Conservation (phyloP, 1,140 invertebrate genomes). For the Eriocheir sinensis region DNA sequence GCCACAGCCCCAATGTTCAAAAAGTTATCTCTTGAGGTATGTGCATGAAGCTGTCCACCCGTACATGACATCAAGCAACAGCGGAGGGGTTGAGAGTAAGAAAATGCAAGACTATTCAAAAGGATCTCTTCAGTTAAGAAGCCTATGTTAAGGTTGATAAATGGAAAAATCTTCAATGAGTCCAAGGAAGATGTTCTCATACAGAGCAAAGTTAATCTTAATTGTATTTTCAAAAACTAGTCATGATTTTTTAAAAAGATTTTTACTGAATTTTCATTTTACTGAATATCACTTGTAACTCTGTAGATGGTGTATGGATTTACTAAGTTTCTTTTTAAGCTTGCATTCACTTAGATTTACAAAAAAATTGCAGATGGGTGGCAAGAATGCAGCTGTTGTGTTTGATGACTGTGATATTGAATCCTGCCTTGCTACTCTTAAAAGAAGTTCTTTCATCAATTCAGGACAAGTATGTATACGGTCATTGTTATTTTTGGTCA, state of each 20-base stretch:
- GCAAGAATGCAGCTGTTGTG: slow-evolving; percentile 85
- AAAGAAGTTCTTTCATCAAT: slow-evolving; percentile 85
- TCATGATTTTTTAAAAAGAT: too few species aligned
- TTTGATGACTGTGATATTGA: slow-evolving; percentile 84
- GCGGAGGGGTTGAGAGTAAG: not conserved
- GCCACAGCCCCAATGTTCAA: slow-evolving; percentile 83
- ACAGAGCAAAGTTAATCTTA: too few species aligned
- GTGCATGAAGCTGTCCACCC: not conserved
- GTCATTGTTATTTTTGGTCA: not conserved
- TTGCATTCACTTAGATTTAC: not conserved
- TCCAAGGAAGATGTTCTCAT: too few species aligned
- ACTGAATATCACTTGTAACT: not conserved
- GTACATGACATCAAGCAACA: too few species aligned
- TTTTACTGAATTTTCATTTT: too few species aligned
- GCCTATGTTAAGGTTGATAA: too few species aligned
- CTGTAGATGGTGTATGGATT: too few species aligned
- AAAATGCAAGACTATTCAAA: too few species aligned
- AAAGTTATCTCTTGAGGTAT: slow-evolving; percentile 85
- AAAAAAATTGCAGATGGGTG: slow-evolving; percentile 85
- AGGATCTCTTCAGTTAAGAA: too few species aligned
- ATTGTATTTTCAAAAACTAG: too few species aligned
- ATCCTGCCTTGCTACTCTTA: slow-evolving; percentile 82
- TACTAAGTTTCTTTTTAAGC: too few species aligned
- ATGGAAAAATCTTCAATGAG: too few species aligned
- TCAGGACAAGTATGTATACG: slow-evolving; percentile 83